Base-by-base conservation (phyloP, 2,888 invertebrate species). In the Acrobasis repandana region DNA sequence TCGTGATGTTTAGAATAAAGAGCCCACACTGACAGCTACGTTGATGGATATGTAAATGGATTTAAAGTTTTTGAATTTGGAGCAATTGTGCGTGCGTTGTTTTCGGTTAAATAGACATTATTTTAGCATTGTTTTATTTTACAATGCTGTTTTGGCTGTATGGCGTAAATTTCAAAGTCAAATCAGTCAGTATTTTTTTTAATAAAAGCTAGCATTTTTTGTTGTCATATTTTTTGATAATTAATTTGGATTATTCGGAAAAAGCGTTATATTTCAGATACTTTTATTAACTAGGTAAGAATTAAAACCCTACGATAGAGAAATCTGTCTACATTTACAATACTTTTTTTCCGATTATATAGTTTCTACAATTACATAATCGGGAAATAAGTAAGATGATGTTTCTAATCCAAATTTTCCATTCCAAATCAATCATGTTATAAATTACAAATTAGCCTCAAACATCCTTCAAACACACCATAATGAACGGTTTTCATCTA, bases 1-100 rank as follows among this genome's bases (percentile, higher is more conserved):
- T 88, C 83, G 82, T 80, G 76, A 83, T 82, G 79, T 80, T 81
- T 76, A 75, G 76, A 72, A 87, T 85, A 89, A 90, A 83, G 80
- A 80, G 71, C 70, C 65, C 59, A 65, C 65, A 68, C 69, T 88
- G 91, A 88, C 90, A 89, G 84, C 77, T 38, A 18, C 38, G 73
- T 65, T 74, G 76, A 82, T 79, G 86, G 85, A 88, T 88, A 89
- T 89, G 86, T 82, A 85, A 85, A 84, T 82, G 71, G 79, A 75
- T 73, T 68, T 68, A 67, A 65, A 67, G 73, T 71, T 77, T 71
- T 77, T 76, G 75, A 58, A 58, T 58, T 58, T 48, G 14, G 48
- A 48, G 14, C 34, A 48, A 58, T 48, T 58, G 34, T 54, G 54
- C 54, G 48, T 57, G 47, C 57, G 48, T 58, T 47, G 34, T 47